Percentiles rank a stretch among this genome's conserved stretches.
These are phyloP conservation scores for Oenanthe melanoleuca DNA, from an alignment of 2,113 vertebrate genomes.

Conservation along the genomic window DNA sequence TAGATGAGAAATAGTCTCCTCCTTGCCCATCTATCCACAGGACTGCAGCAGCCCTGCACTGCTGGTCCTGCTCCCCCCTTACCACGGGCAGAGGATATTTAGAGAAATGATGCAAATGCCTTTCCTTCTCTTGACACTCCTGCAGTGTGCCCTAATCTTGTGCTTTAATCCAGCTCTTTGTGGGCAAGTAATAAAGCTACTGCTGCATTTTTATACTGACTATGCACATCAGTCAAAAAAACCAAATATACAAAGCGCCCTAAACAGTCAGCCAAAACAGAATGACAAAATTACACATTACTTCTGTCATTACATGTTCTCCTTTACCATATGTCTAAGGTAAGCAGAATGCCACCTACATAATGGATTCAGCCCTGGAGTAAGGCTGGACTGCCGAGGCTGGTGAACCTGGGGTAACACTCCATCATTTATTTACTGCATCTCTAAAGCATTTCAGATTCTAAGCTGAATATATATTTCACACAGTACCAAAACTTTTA, in stretches of 20 bases:
- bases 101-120: background rate
- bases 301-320: background rate
- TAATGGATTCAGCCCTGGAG: conserved; percentile 33
- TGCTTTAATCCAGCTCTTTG: background rate
- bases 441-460: conserved; percentile 67
- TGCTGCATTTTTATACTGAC: background rate
- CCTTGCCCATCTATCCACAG: background rate
- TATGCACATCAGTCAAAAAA: background rate
- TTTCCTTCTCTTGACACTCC: background rate
- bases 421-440: conserved; percentile 71
- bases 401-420: conserved; percentile 34
- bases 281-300: background rate
- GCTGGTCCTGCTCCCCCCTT: background rate
- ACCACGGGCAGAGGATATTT: accelerated
- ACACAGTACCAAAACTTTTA: conserved; percentile 80
- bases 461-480: conserved; percentile 76
- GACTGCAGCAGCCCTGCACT: background rate
- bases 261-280: conserved; percentile 7
- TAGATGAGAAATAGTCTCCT: background rate
- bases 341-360: background rate
- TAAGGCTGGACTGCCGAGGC: background rate
- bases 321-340: background rate
- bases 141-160: background rate
- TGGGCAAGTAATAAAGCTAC: background rate
- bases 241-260: background rate